Percentiles rank a stretch among this genome's conserved stretches.
Conservation (phyloP, 2,797 vertebrate species). For the Micrastur ruficollis region DNA sequence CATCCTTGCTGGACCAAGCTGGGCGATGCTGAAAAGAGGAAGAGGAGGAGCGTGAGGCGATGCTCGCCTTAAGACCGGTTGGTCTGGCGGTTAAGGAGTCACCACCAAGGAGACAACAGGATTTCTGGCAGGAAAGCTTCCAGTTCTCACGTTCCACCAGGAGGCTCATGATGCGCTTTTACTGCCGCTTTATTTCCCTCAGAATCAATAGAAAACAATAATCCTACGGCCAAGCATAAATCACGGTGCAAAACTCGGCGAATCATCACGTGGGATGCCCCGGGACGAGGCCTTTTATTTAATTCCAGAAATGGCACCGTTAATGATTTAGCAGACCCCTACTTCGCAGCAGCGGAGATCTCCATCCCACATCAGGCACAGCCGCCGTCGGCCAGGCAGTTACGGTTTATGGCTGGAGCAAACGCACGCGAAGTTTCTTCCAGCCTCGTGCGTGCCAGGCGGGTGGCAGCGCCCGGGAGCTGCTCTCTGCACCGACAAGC, state of each 20-base stretch:
- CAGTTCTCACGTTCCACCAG: neutral
- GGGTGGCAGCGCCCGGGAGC: neutral
- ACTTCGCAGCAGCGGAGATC: neutral
- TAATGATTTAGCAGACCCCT: neutral
- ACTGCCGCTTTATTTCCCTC: neutral
- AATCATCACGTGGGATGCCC: neutral
- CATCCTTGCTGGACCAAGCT: fast-evolving
- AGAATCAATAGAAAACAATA: conserved; percentile 37
- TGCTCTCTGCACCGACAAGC: fast-evolving
- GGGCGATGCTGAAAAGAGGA: neutral
- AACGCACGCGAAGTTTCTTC: neutral
- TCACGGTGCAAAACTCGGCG: neutral
- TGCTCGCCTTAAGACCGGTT: neutral
- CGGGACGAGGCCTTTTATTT: neutral
- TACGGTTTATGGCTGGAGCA: neutral
- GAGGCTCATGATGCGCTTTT: neutral
- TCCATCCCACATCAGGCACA: neutral
- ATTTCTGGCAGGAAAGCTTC: neutral
- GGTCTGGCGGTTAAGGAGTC: fast-evolving
- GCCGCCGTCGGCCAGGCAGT: neutral
- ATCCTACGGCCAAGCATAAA: neutral
- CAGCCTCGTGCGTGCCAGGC: neutral
- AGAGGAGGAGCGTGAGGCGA: neutral
- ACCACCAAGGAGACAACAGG: neutral
- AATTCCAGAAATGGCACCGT: neutral